These are phyloP conservation scores for Resseliella maxima DNA, from an alignment of 2,888 invertebrate genomes.

Conservation along the genomic window DNA sequence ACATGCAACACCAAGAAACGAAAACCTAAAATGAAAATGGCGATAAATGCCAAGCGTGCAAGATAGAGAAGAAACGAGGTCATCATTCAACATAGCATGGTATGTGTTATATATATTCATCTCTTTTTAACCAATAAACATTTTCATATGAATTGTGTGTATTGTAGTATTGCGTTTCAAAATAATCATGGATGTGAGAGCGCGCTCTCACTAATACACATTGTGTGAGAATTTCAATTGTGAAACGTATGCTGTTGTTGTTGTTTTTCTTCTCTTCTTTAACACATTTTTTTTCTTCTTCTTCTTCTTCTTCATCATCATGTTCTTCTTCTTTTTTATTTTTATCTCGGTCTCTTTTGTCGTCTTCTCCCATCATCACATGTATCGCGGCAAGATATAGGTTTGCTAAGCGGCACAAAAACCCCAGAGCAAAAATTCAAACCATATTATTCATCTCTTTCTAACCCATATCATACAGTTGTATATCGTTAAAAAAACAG, in stretches of 20 bases:
- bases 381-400: slow-evolving; percentile 17
- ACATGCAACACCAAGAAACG: slow-evolving; percentile 45
- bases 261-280: too few species aligned
- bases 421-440: not conserved
- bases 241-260: not conserved
- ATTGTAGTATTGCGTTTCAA: slow-evolving; percentile 2
- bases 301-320: too few species aligned
- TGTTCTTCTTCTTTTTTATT: not conserved
- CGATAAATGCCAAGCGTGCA: slow-evolving; percentile 26
- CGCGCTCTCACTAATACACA: not conserved
- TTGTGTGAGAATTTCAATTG: not conserved
- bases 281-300: too few species aligned
- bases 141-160: not conserved
- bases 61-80: not conserved
- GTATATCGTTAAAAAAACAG: not conserved
- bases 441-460: not conserved
- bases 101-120: not conserved
- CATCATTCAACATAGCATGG: not conserved
- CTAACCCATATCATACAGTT: not conserved
- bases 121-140: not conserved
- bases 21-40: not conserved
- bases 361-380: not conserved
- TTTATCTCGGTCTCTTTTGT: not conserved
- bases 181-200: not conserved
- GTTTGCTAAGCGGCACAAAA: not conserved